Conservation (phyloP, 2,113 vertebrate genomes). For the Chamaea fasciata region DNA sequence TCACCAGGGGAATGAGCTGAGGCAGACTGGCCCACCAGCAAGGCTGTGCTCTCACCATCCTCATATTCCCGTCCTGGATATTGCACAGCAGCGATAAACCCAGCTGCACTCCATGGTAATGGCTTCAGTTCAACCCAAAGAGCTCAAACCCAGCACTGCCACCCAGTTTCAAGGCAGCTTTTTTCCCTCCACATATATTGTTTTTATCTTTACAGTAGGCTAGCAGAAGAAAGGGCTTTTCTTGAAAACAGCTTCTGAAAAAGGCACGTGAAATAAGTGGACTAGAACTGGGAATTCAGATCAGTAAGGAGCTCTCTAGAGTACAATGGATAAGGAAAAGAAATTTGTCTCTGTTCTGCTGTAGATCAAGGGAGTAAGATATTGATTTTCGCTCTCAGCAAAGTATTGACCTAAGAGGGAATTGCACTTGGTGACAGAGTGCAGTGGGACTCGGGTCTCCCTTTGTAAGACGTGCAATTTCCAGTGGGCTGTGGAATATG, state of each 20-base stretch:
- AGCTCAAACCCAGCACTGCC: neutral
- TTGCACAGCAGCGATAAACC: neutral
- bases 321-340: neutral
- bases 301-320: neutral
- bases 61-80: neutral
- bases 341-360: neutral
- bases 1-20: neutral
- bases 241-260: neutral
- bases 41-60: neutral
- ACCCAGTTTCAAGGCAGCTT: neutral
- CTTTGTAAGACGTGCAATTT: neutral
- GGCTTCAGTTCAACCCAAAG: neutral
- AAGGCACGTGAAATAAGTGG: neutral
- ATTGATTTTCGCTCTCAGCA: neutral
- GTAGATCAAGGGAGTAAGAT: neutral
- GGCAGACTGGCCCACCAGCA: neutral
- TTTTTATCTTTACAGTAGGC: neutral
- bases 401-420: neutral
- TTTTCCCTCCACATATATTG: neutral
- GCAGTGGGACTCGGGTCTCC: neutral
- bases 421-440: neutral
- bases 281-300: neutral
- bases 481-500: neutral
- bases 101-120: neutral
- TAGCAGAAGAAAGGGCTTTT: neutral